Evolutionary conservation across 2,888 invertebrate genomes (phyloP), one percentile per base, ranked within the genome.

Genomic region (Cosmia trapezina): DNA sequence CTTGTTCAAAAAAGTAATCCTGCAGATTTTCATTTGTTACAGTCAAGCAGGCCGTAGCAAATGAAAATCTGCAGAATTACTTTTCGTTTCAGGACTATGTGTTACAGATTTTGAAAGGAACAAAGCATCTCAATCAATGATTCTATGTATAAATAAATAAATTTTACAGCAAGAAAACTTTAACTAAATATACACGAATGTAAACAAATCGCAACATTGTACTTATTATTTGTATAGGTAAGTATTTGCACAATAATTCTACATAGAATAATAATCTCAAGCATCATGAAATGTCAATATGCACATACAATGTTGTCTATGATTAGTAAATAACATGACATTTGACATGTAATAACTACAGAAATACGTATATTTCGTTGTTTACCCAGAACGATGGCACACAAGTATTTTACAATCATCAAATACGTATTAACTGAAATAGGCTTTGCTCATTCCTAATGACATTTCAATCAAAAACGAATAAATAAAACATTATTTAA

Each of bases 391-490:
- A 83, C 54, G 51, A 64, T 53, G 59, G 45, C 51, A 45, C 51
- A 67, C 61, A 61, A 65, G 54, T 64, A 70, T 73, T 74, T 70
- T 69, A 73, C 75, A 78, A 84, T 85, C 83, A 89, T 90, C 89
- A 90, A 90, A 90, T 87, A 86, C 88, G 66, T 88, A 89, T 90
- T 90, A 90, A 73, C 79, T 70, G 59, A 61, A 70, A 80, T 75
- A 83, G 62, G 82, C 49, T 73, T 62, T 68, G 59, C 75, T 70
- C 47, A 71, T 60, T 64, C 54, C 78, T 87, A 84, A 86, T 88
- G 87, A 76, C 67, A 65, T 80, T 81, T 83, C 81, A 73, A 88
- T 83, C 81, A 81, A 83, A 81, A 79, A 78, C 77, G 70, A 78
- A 87, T 85, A 87, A 76, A 76, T 83, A 78, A 72, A 81, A 62